These are phyloP conservation scores for Hoplostethus atlanticus DNA, from an alignment of 2,797 vertebrate species.

Conservation along the genomic window DNA sequence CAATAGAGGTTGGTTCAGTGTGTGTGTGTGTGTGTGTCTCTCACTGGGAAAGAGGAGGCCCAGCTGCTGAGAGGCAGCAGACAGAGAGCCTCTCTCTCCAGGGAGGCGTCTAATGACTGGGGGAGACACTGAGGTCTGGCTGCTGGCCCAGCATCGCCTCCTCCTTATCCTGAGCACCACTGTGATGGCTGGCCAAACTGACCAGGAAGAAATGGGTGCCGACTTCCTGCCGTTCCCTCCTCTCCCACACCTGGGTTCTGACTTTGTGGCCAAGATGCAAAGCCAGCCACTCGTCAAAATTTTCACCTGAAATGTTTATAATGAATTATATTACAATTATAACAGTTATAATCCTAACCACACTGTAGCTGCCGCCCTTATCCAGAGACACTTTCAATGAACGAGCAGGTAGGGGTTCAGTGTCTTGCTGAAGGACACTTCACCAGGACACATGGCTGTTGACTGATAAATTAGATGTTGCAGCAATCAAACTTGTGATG, in stretches of 20 bases:
- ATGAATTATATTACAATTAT: too few relatives aligned
- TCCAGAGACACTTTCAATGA: too few relatives aligned
- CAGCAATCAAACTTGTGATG: too few relatives aligned
- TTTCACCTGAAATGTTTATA: background rate
- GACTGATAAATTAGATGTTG: too few relatives aligned
- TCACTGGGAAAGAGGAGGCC: conserved; percentile 41
- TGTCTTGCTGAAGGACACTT: too few relatives aligned
- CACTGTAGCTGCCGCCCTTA: background rate
- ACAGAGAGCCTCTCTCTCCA: conserved; percentile 63
- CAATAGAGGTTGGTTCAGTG: conserved; percentile 19
- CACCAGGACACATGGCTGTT: too few relatives aligned
- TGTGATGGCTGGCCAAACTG: conserved; percentile 29
- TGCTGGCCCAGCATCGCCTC: conserved; percentile 27
- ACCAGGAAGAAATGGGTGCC: conserved; percentile 2
- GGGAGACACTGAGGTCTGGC: conserved; percentile 47
- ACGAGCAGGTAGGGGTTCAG: too few relatives aligned
- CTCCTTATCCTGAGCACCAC: conserved; percentile 19
- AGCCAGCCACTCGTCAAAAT: background rate
- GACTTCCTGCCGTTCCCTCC: background rate
- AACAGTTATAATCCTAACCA: background rate
- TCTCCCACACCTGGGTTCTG: background rate
- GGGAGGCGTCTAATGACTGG: conserved; percentile 75
- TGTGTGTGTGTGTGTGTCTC: conserved; percentile 19
- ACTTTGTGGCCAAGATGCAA: background rate
- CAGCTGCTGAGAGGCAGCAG: conserved; percentile 74